phyloP scores from a whole-genome alignment of 2,113 vertebrate species.

The Toxotes jaculatrix region DNA sequence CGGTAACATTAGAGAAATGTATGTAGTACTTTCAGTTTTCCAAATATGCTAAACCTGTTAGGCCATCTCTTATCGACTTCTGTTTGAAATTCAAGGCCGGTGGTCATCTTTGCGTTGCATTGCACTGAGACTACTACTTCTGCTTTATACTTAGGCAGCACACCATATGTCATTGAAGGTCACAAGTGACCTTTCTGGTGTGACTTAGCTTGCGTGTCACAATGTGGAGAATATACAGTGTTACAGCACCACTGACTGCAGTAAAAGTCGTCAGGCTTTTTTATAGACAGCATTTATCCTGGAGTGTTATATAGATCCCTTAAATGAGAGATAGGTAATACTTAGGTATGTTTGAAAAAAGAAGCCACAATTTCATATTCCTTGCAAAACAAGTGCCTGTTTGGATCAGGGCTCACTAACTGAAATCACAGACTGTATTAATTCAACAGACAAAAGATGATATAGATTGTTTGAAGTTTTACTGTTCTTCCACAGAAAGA shows the following conservation, averaged over 20 bases:
- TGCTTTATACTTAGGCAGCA: background rate
- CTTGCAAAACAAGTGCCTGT: conserved; percentile 15
- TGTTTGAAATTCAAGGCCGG: no score
- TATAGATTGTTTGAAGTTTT: conserved; percentile 14
- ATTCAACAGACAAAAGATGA: conserved; percentile 8
- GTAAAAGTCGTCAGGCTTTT: background rate
- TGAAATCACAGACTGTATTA: conserved; percentile 2
- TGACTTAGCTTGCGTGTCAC: background rate
- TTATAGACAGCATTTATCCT: background rate
- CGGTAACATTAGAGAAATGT: background rate
- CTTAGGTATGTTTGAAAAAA: background rate
- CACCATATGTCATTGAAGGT: background rate
- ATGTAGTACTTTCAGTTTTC: background rate
- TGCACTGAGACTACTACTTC: background rate
- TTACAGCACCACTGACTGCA: background rate
- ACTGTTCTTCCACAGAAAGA: conserved; percentile 10
- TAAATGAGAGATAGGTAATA: no score
- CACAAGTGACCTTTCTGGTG: background rate
- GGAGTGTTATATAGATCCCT: background rate
- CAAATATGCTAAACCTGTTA: no score
- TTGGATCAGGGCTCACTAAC: background rate
- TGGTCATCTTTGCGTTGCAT: background rate
- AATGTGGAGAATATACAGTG: background rate
- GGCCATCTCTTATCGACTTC: no score
- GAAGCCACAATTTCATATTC: background rate